Evolutionary conservation across 1,140 invertebrate genomes (phyloP), one percentile per base, ranked within the genome.

Genomic region (Caenorhabditis latens): DNA sequence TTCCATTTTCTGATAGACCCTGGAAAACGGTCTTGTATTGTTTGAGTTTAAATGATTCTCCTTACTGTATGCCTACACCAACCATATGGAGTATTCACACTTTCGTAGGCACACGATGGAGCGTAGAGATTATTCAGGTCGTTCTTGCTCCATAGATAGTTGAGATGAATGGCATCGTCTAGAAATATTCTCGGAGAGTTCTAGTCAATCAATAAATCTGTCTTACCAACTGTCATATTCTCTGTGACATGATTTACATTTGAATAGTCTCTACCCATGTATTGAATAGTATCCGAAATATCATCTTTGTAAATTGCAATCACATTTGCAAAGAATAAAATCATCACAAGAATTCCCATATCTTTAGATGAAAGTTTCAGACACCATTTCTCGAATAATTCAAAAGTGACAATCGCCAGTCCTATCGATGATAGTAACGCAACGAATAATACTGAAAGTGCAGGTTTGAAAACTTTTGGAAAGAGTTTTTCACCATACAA

Each of bases 41-140:
- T 14, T 16, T 43, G 0, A 5, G 40, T 4, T 71, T 71, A 2
- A 65, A 8, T 40, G 2, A 2, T 2, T 19, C 11, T 8, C 11
- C 8, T 71, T 71, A 43, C 40, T 71, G 14, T 46, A 71, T 71
- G 65, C 4, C 65, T 71, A 71, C 65, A 71, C 65, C 65, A 71
- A n/a, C 42, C 65, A 16, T 43, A 46, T 71, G 42, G 42, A 4
- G 40, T n/a, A 4, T 46, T 46, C 11, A 19, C 16, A 1, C 40
- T 43, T 8, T 46, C 40, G 42, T 43, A 46, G 65, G 11, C 40
- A n/a, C 65, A 71, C 11, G 65, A 32, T 3, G 40, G 65, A 19
- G 8, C 42, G 16, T 43, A 46, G 14, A 71, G 42, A n/a, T 43
- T 43, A 9, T 71, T 71, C 16, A n/a, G 8, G 11, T 71, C 65